A percentile compares a stretch with the other conserved stretches of the same genome.
These are phyloP conservation scores for Xestoiulus laeticollis DNA, from an alignment of 2,888 invertebrate genomes.

Conservation along the genomic window DNA sequence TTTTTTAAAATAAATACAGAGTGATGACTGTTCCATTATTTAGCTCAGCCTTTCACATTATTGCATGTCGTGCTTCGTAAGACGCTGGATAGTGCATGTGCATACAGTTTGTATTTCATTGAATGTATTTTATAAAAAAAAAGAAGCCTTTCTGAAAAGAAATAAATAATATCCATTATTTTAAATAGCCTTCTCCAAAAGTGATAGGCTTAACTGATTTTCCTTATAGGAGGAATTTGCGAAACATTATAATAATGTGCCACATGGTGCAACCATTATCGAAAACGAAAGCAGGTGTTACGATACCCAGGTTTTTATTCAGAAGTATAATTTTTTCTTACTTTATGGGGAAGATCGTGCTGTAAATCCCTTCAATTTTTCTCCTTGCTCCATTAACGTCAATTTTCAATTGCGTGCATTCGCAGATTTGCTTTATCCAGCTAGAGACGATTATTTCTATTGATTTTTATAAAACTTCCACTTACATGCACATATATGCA, in stretches of 20 bases:
- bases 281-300: neutral
- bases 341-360: neutral
- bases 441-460: neutral
- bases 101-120: neutral
- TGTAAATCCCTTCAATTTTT: neutral
- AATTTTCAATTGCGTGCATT: neutral
- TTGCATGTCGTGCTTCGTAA: neutral
- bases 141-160: neutral
- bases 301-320: neutral
- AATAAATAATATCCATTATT: neutral
- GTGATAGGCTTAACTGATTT: conserved; percentile 6
- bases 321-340: neutral
- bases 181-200: neutral
- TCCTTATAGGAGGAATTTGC: neutral
- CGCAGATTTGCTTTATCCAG: neutral
- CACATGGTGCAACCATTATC: neutral
- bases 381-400: neutral
- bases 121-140: neutral
- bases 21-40: no score
- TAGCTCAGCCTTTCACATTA: neutral
- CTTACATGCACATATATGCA: no score
- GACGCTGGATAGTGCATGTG: neutral
- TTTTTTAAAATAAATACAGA: no score
- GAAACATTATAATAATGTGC: neutral
- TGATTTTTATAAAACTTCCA: neutral